Base-by-base conservation (phyloP, 2,888 invertebrate species). In the Stenolophus ochropezus region DNA sequence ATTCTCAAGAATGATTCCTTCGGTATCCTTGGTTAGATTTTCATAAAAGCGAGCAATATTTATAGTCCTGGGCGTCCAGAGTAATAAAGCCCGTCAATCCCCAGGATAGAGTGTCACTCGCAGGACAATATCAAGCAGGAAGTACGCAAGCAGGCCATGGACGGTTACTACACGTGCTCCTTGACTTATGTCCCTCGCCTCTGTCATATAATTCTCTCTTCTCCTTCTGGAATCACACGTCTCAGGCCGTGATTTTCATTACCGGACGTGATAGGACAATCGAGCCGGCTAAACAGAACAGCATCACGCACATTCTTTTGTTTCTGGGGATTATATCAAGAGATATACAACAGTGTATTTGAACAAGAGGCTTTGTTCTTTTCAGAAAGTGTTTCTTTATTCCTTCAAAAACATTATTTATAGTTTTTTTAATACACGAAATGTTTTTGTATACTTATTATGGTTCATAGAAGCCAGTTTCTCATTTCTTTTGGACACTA, bases 21-120 rank as follows among this genome's bases (percentile, higher is more conserved):
- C 33, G 33, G 4, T 4, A 42, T 42, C 33, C 33, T 42, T 42
- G 33, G 8, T 8, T 42, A 42, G 8, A 42, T 42, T 42, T 42
- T 42, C 33, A 42, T 42, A 42, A 42, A 42, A 42, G 33, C 33
- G 6, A 6, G 11, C 33, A 42, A 11, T 42, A 42, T 42, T 42
- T 42, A 42, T 42, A 8, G 33, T 42, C 8, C 1, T 11, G 6
- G 4, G 33, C 33, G 33, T 42, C 33, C 33, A 42, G 33, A 11
- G 56, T 56, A 56, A 56, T 56, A 56, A 56, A 56, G 56, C 20
- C 20, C 56, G 56, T 56, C 56, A 56, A 56, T 56, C 56, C 56
- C 11, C 21, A 21, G 56, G 56, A 56, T 56, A 20, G 20, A 56
- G 56, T 56, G 56, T 56, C 56, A 56, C 18, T 6, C 20, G 11